Base-by-base conservation (phyloP, 1,140 invertebrate genomes). In the Ostrea denselamellosa region DNA sequence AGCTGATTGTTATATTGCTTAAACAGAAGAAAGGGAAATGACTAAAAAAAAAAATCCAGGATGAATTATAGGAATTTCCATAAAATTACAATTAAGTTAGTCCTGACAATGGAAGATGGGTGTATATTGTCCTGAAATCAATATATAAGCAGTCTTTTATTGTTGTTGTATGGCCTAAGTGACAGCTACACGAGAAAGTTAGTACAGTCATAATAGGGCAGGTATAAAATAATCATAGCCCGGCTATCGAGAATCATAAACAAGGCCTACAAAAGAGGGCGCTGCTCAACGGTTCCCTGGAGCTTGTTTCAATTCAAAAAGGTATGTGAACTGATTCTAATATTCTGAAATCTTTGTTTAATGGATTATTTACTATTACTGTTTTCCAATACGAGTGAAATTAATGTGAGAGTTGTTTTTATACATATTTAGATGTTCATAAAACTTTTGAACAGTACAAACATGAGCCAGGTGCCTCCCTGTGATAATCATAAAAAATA, bases 121-220 rank as follows among this genome's bases (percentile, higher is more conserved):
- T 25, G 22, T 34, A 12, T 77, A 25, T 28, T 28, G 68, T 77
- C 68, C 25, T 12, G 68, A 28, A 77, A 34, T 77, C 68, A 77
- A 77, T 28, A 77, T 77, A 25, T 77, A 28, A 77, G 12, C 25
- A 28, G 14, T 25, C 25, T 77, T 77, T 77, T 77, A 77, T 77
- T 25, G 28, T 77, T 25, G 68, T 28, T 12, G 68, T 77, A 77
- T 77, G 68, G 28, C 22, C 68, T 14, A 34, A 14, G 10, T 77
- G 68, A 77, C 68, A 77, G 68, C 25, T 77, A 77, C 68, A 77
- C 25, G 68, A 25, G 68, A 22, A 28, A 77, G 28, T 77, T 77
- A 77, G 68, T 77, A 77, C 22, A 12, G 68, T 22, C 28, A 25
- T 77, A 77, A 77, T 77, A 77, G 68, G 68, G 22, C 25, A 77